Conservation (phyloP, 2,888 invertebrate genomes). For the Halictus ligatus region DNA sequence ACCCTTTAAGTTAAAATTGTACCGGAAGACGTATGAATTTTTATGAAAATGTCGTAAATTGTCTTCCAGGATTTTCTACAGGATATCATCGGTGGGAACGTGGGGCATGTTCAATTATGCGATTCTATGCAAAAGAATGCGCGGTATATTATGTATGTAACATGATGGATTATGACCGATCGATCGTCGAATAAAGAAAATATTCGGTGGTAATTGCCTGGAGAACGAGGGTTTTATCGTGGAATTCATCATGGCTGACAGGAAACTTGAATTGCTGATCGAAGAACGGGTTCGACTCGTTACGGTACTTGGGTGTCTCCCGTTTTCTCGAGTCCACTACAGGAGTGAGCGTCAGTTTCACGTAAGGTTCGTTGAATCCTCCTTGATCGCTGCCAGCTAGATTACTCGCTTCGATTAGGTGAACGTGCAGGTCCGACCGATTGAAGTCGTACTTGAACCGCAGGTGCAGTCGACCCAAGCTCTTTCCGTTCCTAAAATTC, state of each 20-base stretch:
- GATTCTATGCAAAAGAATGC: background rate
- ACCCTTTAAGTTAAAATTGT: background rate
- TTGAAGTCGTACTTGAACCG: conserved; percentile 95
- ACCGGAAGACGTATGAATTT: background rate
- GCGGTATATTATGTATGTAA: background rate
- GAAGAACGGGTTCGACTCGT: conserved; percentile 94
- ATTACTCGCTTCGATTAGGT: conserved; percentile 96
- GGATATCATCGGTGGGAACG: background rate
- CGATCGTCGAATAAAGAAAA: background rate
- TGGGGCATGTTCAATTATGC: background rate
- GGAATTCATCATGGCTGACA: conserved; percentile 94
- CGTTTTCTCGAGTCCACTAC: conserved; percentile 94
- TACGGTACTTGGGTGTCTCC: conserved; percentile 93
- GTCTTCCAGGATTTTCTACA: background rate
- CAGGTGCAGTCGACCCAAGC: conserved; percentile 93
- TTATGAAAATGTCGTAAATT: background rate
- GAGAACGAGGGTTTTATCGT: conserved; percentile 91
- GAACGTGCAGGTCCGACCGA: conserved; percentile 95
- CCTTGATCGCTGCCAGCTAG: conserved; percentile 93
- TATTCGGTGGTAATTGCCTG: conserved; percentile 85
- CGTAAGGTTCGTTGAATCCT: conserved; percentile 96
- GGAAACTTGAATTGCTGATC: conserved; percentile 97
- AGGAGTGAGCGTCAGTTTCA: conserved; percentile 91
- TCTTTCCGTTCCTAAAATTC: conserved; percentile 86
- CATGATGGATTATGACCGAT: background rate